Conservation (phyloP, 2,797 vertebrate genomes). For the Phataginus tricuspis region DNA sequence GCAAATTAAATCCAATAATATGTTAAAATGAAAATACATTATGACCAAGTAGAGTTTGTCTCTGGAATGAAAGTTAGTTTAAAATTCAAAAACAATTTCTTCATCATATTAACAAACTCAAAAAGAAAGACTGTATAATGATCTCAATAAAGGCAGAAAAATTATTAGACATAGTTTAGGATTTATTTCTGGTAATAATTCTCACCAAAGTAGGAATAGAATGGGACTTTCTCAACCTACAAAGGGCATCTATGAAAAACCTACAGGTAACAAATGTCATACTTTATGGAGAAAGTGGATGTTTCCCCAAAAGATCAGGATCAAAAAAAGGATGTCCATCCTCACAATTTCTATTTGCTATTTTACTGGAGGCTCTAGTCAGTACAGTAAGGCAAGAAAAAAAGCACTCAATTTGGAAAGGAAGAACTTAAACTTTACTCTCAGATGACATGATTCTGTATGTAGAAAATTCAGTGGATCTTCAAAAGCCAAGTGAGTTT, state of each 20-base stretch:
- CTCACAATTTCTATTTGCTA: neutral
- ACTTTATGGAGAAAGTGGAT: neutral
- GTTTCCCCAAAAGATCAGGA: neutral
- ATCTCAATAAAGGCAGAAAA: neutral
- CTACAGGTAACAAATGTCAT: neutral
- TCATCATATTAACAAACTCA: neutral
- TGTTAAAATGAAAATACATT: neutral
- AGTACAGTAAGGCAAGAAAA: neutral
- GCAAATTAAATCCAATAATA: neutral
- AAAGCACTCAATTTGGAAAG: neutral
- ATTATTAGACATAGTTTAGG: neutral
- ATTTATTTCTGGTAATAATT: neutral
- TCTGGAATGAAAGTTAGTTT: neutral
- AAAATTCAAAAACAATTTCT: neutral
- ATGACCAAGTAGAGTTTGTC: neutral
- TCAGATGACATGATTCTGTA: neutral
- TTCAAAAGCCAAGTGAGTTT: neutral
- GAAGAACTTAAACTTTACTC: neutral
- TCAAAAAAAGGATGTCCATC: neutral
- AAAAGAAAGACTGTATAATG: neutral
- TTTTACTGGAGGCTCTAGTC: neutral
- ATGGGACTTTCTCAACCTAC: neutral
- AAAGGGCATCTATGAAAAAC: neutral
- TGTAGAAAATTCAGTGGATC: neutral
- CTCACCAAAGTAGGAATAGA: neutral